Evolutionary conservation across 2,888 invertebrate genomes (phyloP), one percentile per base, ranked within the genome.

Genomic region (Azorinus chamasolen): DNA sequence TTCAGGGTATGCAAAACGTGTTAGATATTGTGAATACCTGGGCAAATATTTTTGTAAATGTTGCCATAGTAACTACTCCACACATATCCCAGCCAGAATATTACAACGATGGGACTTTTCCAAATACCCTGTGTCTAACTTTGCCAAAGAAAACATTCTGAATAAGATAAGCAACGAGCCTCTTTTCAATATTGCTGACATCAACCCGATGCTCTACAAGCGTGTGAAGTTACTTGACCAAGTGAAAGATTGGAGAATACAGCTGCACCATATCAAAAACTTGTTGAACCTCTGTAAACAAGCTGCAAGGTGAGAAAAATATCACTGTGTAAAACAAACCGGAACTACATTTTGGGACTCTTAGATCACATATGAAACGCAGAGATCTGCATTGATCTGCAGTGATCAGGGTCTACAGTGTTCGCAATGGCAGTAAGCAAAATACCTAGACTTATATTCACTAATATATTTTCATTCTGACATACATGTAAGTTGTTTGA

Each of bases 1-100:
- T 59, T 32, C 83, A 87, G 90, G 95, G 79, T 96, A 96, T 90
- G 95, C 96, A 14, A 95, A 95, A 71, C 95, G 95, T 86, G 96
- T 96, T 93, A 95, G 97, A 18, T 97, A 96, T 89, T 97, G 97
- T 91, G 95, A 96, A 87, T 97, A 97, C 93, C 93, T 96, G 75
- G 97, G 97, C 12, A 95, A 96, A 89, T 96, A 96, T 93, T 96
- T 97, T 93, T 97, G 97, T 90, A 96, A 96, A 14, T 96, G 96
- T 53, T 97, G 97, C 91, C 97, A 97, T 93, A 95, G 95, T 25
- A 96, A 96, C 92, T 95, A 96, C 90, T 94, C 95, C 69, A 95
- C 96, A 4, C 95, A 96, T 2, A 96, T 97, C 88, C 94, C 94
- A 16, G 94, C 93, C 2, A 88, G 92, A 25, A 93, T 94, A 54